Evolutionary conservation across 2,888 invertebrate species (phyloP), one percentile per base, ranked within the genome.

Genomic region (Graphium colonna): DNA sequence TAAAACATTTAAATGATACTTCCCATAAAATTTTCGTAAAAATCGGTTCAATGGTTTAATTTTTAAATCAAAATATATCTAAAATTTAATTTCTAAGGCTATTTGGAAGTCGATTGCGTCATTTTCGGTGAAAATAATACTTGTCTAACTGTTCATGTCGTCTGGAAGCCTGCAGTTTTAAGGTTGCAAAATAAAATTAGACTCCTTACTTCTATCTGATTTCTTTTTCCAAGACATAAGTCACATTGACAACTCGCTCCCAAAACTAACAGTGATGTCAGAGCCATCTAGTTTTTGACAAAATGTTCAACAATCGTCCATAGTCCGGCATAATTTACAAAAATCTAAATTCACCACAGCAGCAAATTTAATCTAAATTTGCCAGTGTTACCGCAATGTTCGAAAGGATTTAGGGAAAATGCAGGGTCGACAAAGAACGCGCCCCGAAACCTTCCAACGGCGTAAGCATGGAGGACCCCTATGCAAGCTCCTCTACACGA

Each of bases 391-490:
- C 65, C 60, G 56, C 64, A 56, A 65, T 64, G 59, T 53, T 56
- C 55, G 57, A 42, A 52, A 53, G 44, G 51, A 67, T 44, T 40
- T 43, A 53, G 43, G 31, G 9, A 48, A 52, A 49, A 53, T 53
- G 53, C 44, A 39, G 18, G 3, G 43, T 10, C n/a, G 36, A 33
- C 43, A 39, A n/a, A 38, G 41, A 40, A 31, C 18, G 16, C 38
- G 58, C 52, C 15, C 57, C 50, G 52, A 58, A 21, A 49, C 57
- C 64, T 61, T 66, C 68, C 69, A 62, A 56, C 59, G 56, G 56
- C 65, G 64, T 43, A 64, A 76, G 76, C 61, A 86, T 86, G 86
- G 85, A 79, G 77, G 75, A 69, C 63, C 83, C 78, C 73, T 65
- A 73, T 70, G 79, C 82, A 65, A 82, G 71, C 77, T 81, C 80